These are phyloP conservation scores for Trachelus stipa DNA, from an alignment of 2,888 invertebrate genomes.

Conservation along the genomic window DNA sequence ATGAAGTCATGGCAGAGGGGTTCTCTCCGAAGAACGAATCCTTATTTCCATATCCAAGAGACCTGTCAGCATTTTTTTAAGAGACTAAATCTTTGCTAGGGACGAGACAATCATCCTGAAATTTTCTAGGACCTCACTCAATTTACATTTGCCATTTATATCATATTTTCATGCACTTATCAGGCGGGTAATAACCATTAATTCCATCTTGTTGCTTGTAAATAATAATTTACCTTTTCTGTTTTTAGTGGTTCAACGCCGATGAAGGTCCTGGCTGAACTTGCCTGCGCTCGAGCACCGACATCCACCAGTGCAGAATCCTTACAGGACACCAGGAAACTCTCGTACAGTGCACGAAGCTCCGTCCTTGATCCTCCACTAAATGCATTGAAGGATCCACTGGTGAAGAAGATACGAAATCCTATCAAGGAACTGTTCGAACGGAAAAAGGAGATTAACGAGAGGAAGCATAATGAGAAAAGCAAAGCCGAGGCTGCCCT, in stretches of 20 bases:
- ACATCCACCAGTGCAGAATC: constrained; percentile 45
- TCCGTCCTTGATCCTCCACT: background rate
- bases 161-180: background rate
- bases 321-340: constrained; percentile 16
- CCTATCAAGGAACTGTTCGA: constrained; percentile 62
- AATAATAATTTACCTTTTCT: constrained; percentile 11
- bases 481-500: constrained; percentile 36
- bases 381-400: constrained; percentile 25
- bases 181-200: background rate
- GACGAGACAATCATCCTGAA: background rate
- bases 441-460: constrained; percentile 59
- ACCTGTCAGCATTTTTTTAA: background rate
- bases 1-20: background rate
- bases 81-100: background rate
- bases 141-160: background rate
- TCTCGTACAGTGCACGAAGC: constrained; percentile 26
- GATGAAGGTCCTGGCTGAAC: constrained; percentile 62
- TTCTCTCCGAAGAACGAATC: background rate
- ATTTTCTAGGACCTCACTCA: background rate
- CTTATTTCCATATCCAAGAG: background rate
- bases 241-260: constrained; percentile 60
- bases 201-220: background rate
- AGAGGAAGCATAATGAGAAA: constrained; percentile 52
- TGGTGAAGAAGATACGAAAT: constrained; percentile 53
- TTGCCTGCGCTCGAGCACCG: constrained; percentile 63